A percentile compares a stretch with the other conserved stretches of the same genome.
Evolutionary conservation across 2,797 vertebrate genomes (phyloP).

Genomic region (Parotocinclus haroldoi): DNA sequence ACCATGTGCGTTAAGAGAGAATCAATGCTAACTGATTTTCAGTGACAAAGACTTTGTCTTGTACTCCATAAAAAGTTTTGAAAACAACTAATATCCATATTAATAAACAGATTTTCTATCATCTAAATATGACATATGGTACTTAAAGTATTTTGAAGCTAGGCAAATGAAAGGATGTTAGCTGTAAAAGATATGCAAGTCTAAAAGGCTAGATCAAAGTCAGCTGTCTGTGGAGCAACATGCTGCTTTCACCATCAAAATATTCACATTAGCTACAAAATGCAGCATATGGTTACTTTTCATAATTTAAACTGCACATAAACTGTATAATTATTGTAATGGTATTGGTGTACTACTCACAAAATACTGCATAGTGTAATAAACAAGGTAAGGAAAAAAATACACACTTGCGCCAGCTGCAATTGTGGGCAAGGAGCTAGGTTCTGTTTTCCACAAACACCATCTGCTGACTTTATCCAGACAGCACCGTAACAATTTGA

Average conservation of each 20-base stretch:
- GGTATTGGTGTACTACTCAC: slow-evolving; percentile 9
- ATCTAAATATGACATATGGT: not conserved
- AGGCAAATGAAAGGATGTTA: not conserved
- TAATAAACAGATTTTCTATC: not conserved
- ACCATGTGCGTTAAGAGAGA: slow-evolving; percentile 56
- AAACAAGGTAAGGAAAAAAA: slow-evolving; percentile 19
- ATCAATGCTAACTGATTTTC: slow-evolving; percentile 46
- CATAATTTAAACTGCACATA: slow-evolving; percentile 18
- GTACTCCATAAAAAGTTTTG: not conserved
- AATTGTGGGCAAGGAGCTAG: slow-evolving; percentile 54
- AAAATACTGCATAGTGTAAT: slow-evolving; percentile 21
- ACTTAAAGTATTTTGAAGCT: not conserved
- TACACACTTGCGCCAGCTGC: slow-evolving; percentile 31
- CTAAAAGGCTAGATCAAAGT: not conserved
- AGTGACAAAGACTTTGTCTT: slow-evolving; percentile 26
- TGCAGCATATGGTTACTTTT: slow-evolving; percentile 13
- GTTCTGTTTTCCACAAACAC: slow-evolving; percentile 65
- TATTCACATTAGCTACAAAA: not conserved
- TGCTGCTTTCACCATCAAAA: slow-evolving; percentile 10
- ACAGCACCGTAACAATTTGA: slow-evolving; percentile 68
- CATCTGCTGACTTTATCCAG: slow-evolving; percentile 67
- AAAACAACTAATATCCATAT: not conserved
- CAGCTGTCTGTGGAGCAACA: not conserved
- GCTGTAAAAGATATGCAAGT: not conserved
- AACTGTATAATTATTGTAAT: slow-evolving; percentile 17